Evolutionary conservation across 2,797 vertebrate genomes (phyloP).

Genomic region (Kryptolebias ocellatus): DNA sequence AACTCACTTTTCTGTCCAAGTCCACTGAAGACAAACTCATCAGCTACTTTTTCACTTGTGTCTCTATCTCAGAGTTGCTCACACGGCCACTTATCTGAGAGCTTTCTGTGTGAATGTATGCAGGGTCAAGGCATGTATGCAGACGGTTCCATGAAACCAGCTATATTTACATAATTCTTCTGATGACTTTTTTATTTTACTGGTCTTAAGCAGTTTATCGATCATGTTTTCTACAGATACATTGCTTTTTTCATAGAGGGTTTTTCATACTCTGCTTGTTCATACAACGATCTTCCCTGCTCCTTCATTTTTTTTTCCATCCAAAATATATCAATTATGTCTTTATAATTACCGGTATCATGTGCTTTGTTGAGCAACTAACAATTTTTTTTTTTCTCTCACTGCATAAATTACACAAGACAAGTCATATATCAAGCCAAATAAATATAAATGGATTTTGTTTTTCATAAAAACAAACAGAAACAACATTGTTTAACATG

Average conservation of each 20-base stretch:
- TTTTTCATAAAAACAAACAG: too few species aligned
- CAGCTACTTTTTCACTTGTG: neutral
- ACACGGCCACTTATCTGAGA: neutral
- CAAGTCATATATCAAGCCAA: too few species aligned
- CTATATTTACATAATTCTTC: neutral
- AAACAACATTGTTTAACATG: too few species aligned
- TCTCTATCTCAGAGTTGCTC: neutral
- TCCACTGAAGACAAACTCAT: slow-evolving; percentile 4
- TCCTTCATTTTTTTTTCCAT: too few species aligned
- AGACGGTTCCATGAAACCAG: neutral
- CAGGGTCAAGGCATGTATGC: neutral
- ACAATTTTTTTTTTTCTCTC: too few species aligned
- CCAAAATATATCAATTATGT: too few species aligned
- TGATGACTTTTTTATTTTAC: neutral
- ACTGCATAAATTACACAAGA: too few species aligned
- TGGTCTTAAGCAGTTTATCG: neutral
- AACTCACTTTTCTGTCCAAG: slow-evolving; percentile 6
- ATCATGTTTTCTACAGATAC: neutral
- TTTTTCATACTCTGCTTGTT: too few species aligned
- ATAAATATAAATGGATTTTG: too few species aligned
- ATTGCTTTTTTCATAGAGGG: neutral
- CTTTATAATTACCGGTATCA: too few species aligned
- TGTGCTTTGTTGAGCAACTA: too few species aligned
- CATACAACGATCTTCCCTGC: too few species aligned
- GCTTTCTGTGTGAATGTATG: neutral